Conservation (phyloP, 2,797 vertebrate species). For the Orientallactaga sibirica region DNA sequence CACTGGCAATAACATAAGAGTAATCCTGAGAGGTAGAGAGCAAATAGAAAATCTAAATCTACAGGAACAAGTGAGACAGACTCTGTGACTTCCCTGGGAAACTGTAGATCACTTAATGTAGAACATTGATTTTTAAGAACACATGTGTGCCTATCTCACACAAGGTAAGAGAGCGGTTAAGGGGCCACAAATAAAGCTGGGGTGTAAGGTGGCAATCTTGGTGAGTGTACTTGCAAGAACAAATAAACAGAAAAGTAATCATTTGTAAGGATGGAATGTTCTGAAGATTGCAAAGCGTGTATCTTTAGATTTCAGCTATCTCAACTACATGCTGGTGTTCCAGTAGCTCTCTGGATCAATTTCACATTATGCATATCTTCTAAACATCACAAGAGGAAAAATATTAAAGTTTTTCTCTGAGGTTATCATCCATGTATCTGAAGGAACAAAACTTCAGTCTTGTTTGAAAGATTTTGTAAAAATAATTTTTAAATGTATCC, state of each 20-base stretch:
- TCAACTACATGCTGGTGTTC: neutral
- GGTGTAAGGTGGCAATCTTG: neutral
- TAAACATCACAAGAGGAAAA: neutral
- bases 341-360: neutral
- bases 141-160: neutral
- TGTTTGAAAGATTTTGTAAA: neutral
- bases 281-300: neutral
- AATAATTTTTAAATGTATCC: neutral
- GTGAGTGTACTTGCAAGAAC: neutral
- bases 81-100: constrained; percentile 60
- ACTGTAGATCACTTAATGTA: constrained; percentile 68
- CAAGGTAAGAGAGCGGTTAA: constrained; percentile 59
- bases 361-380: neutral
- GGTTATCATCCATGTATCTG: neutral
- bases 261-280: neutral
- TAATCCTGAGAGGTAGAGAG: constrained; percentile 65
- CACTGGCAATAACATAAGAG: constrained; percentile 68
- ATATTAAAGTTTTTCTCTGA: neutral
- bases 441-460: neutral
- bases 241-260: constrained; percentile 44
- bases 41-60: constrained; percentile 76
- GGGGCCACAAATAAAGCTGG: neutral
- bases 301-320: neutral
- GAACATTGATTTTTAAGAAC: constrained; percentile 77
- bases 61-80: constrained; percentile 76